Evolutionary conservation across 2,113 vertebrate species (phyloP).

Genomic region (Donacobius atricapilla): DNA sequence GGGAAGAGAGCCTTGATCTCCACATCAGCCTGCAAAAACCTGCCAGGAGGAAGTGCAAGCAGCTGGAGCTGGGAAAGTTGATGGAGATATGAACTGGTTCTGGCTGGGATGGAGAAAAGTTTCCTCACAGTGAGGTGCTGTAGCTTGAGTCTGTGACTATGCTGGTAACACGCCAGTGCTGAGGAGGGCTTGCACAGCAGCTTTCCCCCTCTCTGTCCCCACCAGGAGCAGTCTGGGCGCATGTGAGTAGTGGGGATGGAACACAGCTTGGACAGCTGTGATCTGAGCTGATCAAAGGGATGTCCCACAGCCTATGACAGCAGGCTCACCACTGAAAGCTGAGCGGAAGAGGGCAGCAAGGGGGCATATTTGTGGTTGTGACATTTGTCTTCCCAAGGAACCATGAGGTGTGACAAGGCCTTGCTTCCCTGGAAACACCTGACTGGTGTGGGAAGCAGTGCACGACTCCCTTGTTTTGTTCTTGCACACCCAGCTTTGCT

Average conservation of each 20-base stretch:
- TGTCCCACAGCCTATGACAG: background rate
- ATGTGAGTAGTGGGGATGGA: background rate
- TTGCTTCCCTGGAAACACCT: background rate
- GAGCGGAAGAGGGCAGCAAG: background rate
- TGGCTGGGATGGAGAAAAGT: background rate
- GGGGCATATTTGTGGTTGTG: background rate
- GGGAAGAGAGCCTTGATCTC: background rate
- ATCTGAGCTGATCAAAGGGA: background rate
- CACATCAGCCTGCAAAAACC: background rate
- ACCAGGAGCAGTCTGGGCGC: background rate
- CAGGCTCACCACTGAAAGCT: background rate
- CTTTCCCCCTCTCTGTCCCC: background rate
- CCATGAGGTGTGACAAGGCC: fast-evolving
- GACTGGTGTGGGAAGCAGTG: fast-evolving
- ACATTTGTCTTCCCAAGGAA: background rate
- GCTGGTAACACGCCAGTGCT: background rate
- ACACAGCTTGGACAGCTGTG: background rate
- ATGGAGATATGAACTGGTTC: background rate
- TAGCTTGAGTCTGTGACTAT: background rate
- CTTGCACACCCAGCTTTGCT: background rate
- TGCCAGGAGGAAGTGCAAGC: background rate
- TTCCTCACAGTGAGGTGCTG: background rate
- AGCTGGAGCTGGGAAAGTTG: background rate
- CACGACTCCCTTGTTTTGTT: background rate
- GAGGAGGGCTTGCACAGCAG: background rate